Evolutionary conservation across 2,797 vertebrate species (phyloP).

Genomic region (Melanotaenia maccullochi): DNA sequence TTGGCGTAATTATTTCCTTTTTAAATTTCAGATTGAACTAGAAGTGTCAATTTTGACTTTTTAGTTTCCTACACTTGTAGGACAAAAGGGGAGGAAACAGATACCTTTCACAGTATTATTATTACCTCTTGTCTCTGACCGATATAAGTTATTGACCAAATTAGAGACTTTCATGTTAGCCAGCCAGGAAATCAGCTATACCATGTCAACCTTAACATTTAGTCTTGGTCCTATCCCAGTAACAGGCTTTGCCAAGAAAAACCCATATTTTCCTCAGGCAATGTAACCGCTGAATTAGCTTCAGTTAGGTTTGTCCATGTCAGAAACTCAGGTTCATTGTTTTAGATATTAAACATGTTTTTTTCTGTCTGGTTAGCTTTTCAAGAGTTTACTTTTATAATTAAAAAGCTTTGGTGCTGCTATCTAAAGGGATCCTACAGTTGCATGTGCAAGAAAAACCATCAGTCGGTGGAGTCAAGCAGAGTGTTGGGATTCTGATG

Average conservation of each 20-base stretch:
- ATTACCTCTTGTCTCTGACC: constrained; percentile 10
- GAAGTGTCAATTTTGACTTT: constrained; percentile 3
- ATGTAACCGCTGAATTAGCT: constrained; percentile 13
- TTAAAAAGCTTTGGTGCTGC: constrained; percentile 42
- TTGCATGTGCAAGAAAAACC: constrained; percentile 36
- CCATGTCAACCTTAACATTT: constrained; percentile 12
- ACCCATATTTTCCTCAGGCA: constrained; percentile 5
- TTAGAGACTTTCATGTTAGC: constrained; percentile 3
- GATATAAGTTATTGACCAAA: not conserved
- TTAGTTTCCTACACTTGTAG: not conserved
- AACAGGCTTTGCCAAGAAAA: constrained; percentile 21
- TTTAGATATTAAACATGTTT: constrained; percentile 43
- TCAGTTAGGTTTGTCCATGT: constrained; percentile 42
- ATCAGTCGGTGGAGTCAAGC: constrained; percentile 18
- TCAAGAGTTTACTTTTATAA: constrained; percentile 48
- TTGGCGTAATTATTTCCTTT: constrained; percentile 5
- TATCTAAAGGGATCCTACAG: constrained; percentile 42
- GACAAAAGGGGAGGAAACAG: not conserved
- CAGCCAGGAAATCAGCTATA: constrained; percentile 4
- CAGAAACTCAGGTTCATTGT: constrained; percentile 43
- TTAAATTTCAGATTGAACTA: not conserved
- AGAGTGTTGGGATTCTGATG: constrained; percentile 22
- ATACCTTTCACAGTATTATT: not conserved
- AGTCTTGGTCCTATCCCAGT: constrained; percentile 14
- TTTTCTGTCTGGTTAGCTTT: constrained; percentile 46